Percentiles rank a stretch among this genome's conserved stretches.
phyloP scores from a whole-genome alignment of 1,140 invertebrate genomes.

The Limonius californicus region DNA sequence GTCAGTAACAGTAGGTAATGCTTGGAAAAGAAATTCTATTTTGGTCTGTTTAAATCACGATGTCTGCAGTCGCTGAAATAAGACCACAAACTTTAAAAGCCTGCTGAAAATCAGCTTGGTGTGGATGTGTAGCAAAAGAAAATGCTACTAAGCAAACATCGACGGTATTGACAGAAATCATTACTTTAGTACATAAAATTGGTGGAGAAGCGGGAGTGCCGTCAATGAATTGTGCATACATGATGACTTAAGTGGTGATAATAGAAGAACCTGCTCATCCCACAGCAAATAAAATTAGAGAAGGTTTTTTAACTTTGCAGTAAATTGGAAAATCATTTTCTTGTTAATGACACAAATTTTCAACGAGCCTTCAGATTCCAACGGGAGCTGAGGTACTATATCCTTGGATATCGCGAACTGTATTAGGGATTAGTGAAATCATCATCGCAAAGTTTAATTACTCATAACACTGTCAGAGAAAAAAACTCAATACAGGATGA shows the following conservation, averaged over 20 bases:
- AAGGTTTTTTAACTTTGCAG: background rate
- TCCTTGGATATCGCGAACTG: background rate
- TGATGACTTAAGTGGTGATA: background rate
- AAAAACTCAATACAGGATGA: no score
- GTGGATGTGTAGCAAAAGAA: background rate
- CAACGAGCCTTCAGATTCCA: no score
- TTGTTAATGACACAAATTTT: no score
- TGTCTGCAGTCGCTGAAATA: background rate
- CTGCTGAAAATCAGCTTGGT: background rate
- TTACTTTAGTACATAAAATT: no score
- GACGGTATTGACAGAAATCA: background rate
- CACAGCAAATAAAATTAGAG: background rate
- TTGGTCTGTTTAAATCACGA: background rate
- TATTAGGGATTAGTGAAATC: background rate
- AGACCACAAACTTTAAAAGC: no score
- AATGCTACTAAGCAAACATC: background rate
- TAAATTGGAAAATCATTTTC: background rate
- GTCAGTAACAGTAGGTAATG: no score
- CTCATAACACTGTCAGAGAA: background rate
- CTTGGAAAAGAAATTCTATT: background rate
- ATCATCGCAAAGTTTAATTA: background rate
- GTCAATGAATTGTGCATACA: no score
- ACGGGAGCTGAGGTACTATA: background rate
- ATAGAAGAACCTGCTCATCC: background rate
- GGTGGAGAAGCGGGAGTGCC: no score